These are phyloP conservation scores for Cossypha heuglini DNA, from an alignment of 2,797 vertebrate species.

Conservation along the genomic window DNA sequence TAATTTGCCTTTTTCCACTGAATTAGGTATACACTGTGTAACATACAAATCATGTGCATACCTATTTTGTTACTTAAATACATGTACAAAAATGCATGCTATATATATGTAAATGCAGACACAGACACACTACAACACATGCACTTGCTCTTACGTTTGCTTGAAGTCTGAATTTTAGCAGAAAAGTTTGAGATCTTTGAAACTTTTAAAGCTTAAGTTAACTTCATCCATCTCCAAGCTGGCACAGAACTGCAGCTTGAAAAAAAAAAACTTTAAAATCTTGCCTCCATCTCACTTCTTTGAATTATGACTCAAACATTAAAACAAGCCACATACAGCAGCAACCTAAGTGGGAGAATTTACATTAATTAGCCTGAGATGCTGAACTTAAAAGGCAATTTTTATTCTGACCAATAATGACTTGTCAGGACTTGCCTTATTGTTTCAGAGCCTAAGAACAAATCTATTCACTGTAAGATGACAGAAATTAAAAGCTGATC, in stretches of 20 bases:
- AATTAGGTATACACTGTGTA: neutral
- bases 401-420: conserved; percentile 39
- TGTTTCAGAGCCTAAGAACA: conserved; percentile 27
- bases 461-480: neutral
- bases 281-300: neutral
- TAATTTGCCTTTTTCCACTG: neutral
- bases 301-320: conserved; percentile 45
- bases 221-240: neutral
- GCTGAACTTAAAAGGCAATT: conserved; percentile 42
- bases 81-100: neutral
- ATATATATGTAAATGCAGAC: neutral
- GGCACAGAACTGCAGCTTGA: neutral
- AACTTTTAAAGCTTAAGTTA: neutral
- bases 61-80: neutral
- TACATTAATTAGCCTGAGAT: conserved; percentile 27
- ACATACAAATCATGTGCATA: neutral
- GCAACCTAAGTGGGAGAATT: conserved; percentile 10
- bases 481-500: conserved; percentile 19
- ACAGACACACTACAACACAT: neutral
- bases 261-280: neutral
- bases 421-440: conserved; percentile 7
- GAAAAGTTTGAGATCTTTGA: neutral
- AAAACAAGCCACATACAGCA: neutral
- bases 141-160: neutral
- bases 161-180: neutral